Conservation (phyloP, 2,113 vertebrate genomes). For the Thunnus thynnus region DNA sequence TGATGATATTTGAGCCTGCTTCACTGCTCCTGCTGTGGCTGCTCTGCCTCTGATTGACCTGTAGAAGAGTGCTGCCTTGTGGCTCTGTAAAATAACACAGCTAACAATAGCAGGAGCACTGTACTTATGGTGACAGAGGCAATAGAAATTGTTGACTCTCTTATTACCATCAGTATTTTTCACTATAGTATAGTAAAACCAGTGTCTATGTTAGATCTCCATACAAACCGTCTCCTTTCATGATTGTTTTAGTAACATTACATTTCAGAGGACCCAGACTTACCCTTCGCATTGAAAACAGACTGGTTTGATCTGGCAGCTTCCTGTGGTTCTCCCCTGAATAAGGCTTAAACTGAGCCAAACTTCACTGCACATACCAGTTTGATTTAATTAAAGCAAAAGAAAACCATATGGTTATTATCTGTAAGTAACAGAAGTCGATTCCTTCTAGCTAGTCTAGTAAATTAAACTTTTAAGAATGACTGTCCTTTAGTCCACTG, state of each 20-base stretch:
- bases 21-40: not conserved
- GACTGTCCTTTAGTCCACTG: constrained; percentile 4
- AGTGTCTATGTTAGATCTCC: not conserved
- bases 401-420: too few relatives aligned
- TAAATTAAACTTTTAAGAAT: not conserved
- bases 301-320: not conserved
- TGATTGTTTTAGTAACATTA: too few relatives aligned
- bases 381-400: not conserved
- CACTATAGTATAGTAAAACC: not conserved
- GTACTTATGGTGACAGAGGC: not conserved
- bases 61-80: not conserved
- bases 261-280: too few relatives aligned
- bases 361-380: not conserved
- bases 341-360: not conserved
- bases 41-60: constrained; percentile 2
- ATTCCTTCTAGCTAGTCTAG: not conserved
- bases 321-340: not conserved
- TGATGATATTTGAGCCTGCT: not conserved
- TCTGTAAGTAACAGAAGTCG: not conserved
- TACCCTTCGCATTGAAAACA: too few relatives aligned
- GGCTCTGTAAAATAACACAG: not conserved
- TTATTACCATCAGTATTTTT: not conserved
- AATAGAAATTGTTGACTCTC: constrained; percentile 12
- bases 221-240: too few relatives aligned
- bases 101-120: not conserved